Conservation (phyloP, 2,113 vertebrate species). For the Mormyrus iriodes region DNA sequence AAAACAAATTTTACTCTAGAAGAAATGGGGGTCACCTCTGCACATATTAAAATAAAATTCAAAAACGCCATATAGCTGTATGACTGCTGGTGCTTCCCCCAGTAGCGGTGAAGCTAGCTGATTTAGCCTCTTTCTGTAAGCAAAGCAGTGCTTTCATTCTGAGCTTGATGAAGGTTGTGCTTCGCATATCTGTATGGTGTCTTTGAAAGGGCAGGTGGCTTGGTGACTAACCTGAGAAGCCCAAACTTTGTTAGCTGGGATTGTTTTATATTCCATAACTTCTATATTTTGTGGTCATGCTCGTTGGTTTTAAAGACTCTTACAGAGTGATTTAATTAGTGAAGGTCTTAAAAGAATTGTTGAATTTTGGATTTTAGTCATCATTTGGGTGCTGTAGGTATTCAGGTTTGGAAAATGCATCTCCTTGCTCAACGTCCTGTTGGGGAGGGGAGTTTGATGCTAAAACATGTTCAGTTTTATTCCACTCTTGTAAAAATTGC, state of each 20-base stretch:
- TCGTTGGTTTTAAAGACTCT: neutral
- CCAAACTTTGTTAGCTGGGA: neutral
- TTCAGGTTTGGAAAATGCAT: neutral
- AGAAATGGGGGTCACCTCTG: neutral
- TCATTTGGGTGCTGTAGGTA: neutral
- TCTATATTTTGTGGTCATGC: neutral
- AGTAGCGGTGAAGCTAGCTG: neutral
- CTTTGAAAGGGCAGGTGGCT: neutral
- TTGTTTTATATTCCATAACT: neutral
- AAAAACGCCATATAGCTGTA: neutral
- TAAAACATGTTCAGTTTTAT: neutral
- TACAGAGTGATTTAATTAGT: neutral
- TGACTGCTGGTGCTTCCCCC: neutral
- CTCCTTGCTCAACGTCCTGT: neutral
- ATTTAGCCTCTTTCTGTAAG: neutral
- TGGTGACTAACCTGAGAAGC: neutral
- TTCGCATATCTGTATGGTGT: neutral
- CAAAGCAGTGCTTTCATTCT: neutral
- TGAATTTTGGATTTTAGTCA: neutral
- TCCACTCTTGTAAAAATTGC: neutral
- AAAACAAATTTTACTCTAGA: neutral
- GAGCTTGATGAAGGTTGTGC: neutral
- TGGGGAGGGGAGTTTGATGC: neutral
- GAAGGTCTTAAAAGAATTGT: neutral
- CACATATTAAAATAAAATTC: neutral